These are phyloP conservation scores for Diprion similis DNA, from an alignment of 1,140 invertebrate genomes.

Conservation along the genomic window DNA sequence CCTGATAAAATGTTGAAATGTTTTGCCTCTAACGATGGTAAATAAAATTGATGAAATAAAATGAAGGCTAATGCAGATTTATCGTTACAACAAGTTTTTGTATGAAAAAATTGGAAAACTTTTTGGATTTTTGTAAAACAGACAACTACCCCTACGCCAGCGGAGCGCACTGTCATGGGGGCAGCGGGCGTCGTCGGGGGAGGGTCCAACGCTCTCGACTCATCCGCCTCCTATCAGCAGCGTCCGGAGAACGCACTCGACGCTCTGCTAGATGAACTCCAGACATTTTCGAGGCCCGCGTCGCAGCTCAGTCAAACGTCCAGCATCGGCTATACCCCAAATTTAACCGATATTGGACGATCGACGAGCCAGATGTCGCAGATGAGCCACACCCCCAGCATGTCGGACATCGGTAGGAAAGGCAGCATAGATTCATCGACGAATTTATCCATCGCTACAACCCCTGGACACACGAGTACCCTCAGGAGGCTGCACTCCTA, in stretches of 20 bases:
- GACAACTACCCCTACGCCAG: conserved; percentile 66
- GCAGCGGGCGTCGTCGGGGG: conserved; percentile 69
- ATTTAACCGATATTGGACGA: conserved; percentile 48
- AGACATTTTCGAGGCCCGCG: conserved; percentile 80
- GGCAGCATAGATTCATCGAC: conserved; percentile 64
- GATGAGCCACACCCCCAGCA: conserved; percentile 49
- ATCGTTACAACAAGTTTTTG: background rate
- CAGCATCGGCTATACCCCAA: conserved; percentile 31
- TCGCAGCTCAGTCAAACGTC: conserved; percentile 50
- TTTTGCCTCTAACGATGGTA: conserved; percentile 21
- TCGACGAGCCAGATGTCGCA: conserved; percentile 38
- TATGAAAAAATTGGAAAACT: background rate
- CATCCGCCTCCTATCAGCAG: conserved; percentile 66
- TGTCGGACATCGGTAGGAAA: conserved; percentile 63
- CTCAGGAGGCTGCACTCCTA: conserved; percentile 77
- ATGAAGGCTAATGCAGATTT: background rate
- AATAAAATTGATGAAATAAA: conserved; percentile 10
- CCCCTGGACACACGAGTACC: conserved; percentile 48
- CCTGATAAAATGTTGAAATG: conserved; percentile 18
- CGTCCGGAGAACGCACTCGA: conserved; percentile 93
- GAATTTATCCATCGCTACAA: conserved; percentile 45
- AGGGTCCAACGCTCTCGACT: conserved; percentile 65
- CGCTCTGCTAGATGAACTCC: conserved; percentile 91
- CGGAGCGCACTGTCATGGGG: conserved; percentile 64
- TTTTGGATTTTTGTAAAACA: conserved; percentile 41